Percentiles rank a stretch among this genome's conserved stretches.
Conservation (phyloP, 2,888 invertebrate genomes). For the Folsomia manolachei region DNA sequence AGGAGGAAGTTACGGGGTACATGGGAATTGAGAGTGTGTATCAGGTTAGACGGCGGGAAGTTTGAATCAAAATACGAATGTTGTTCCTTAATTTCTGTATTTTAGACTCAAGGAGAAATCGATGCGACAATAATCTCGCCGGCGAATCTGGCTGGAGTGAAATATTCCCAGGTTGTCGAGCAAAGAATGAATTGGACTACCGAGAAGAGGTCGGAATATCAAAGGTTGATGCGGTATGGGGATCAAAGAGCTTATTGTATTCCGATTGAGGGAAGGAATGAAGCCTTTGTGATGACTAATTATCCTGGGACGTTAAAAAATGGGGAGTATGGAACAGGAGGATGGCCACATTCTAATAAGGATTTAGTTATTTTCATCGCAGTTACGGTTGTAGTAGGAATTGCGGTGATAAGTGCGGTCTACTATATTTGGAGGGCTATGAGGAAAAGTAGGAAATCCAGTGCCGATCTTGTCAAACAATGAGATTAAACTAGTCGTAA, state of each 20-base stretch:
- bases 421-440: neutral
- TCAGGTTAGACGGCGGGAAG: neutral
- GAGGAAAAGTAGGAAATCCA: neutral
- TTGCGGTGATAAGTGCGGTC: neutral
- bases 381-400: neutral
- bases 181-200: neutral
- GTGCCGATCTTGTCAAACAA: no score
- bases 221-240: neutral
- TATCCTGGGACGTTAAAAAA: neutral
- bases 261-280: neutral
- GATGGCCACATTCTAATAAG: no score
- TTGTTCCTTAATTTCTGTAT: neutral
- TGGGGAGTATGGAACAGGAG: neutral
- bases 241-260: constrained; percentile 6
- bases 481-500: no score
- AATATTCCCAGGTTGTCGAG: neutral
- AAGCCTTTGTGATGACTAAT: neutral
- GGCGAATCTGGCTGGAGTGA: neutral
- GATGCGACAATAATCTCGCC: constrained; percentile 1
- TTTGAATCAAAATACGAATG: neutral
- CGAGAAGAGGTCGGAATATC: neutral
- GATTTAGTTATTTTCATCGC: neutral
- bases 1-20: neutral
- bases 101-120: neutral
- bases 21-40: neutral